Base-by-base conservation (phyloP, 2,113 vertebrate species). In the Murina feae region DNA sequence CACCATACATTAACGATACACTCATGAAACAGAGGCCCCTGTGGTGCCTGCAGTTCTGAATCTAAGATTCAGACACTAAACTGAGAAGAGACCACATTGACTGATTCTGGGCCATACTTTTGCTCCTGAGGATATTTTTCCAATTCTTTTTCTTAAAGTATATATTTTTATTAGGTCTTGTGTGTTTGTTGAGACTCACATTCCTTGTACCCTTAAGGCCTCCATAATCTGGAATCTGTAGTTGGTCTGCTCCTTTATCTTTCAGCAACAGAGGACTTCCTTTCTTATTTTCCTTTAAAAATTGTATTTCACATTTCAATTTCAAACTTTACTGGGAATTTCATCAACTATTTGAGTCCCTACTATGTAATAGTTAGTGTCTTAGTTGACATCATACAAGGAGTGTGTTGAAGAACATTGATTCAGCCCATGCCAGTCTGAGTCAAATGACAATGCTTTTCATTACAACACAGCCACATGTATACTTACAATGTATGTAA, bases 361-460 rank as follows among this genome's bases (percentile, higher is more conserved):
- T 68, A 23, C 2, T 44, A 14, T 35, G 8, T n/a, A 28, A 16
- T 55, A 78, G 14, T 69, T 23, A 32, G n/a, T 71, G 32, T 37
- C 13, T 81, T 85, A 79, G 39, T 13, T 71, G 60, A 42, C 14
- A 11, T 39, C 28, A 42, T 20, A 53, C 9, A 23, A 5, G 20
- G 6, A 2, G 4, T 49, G 3, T 23, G 2, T 1, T 11, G 7
- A 85, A 17, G 32, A 7, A 65, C 32, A n/a, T 9, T 20, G 10
- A 18, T 68, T 39, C 37, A 68, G 13, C 1, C 39, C 3, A 3
- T 49, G 21, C 1, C 37, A 7, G 3, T 78, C 51, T 51, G 1
- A 23, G 17, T 21, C 37, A 23, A 39, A 51, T 17, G 37, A 8
- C 55, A 60, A 28, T 68, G 2, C 1, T 76, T 89, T 32, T 37